Evolutionary conservation across 2,888 invertebrate species (phyloP).

Genomic region (Synanthedon myopaeformis): DNA sequence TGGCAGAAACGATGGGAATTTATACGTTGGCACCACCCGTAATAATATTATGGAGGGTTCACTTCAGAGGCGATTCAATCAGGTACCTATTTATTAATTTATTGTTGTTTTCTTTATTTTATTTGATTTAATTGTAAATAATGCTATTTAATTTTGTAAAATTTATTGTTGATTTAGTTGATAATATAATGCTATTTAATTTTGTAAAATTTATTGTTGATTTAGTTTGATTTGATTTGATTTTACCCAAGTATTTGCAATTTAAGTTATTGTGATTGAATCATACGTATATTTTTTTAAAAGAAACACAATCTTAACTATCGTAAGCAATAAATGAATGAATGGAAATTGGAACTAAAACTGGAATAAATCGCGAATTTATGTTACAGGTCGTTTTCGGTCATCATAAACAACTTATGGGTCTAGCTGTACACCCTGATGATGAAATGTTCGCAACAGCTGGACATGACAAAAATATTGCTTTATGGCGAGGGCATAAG

Average conservation of each 20-base stretch:
- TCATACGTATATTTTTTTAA: too few species aligned
- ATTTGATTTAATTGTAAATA: not conserved
- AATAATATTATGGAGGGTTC: constrained; percentile 93
- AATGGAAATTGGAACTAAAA: not conserved
- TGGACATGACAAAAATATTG: constrained; percentile 91
- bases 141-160: too few species aligned
- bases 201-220: too few species aligned
- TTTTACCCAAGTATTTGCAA: too few species aligned
- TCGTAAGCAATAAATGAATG: too few species aligned
- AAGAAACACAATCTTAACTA: too few species aligned
- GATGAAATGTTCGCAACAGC: constrained; percentile 93
- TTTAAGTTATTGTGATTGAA: too few species aligned
- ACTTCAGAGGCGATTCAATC: constrained; percentile 87
- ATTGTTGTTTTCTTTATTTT: too few species aligned
- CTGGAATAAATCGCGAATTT: not conserved
- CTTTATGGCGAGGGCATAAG: constrained; percentile 90
- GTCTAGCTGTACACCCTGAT: constrained; percentile 89
- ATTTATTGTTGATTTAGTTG: too few species aligned
- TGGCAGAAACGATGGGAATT: constrained; percentile 88
- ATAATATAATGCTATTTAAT: too few species aligned
- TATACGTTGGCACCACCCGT: constrained; percentile 90
- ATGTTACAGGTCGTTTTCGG: constrained; percentile 81
- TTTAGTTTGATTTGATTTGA: too few species aligned
- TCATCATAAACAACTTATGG: constrained; percentile 89
- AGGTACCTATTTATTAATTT: constrained; percentile 42